Evolutionary conservation across 2,888 invertebrate genomes (phyloP), one percentile per base, ranked within the genome.

Genomic region (Drosophila kambysellisi): DNA sequence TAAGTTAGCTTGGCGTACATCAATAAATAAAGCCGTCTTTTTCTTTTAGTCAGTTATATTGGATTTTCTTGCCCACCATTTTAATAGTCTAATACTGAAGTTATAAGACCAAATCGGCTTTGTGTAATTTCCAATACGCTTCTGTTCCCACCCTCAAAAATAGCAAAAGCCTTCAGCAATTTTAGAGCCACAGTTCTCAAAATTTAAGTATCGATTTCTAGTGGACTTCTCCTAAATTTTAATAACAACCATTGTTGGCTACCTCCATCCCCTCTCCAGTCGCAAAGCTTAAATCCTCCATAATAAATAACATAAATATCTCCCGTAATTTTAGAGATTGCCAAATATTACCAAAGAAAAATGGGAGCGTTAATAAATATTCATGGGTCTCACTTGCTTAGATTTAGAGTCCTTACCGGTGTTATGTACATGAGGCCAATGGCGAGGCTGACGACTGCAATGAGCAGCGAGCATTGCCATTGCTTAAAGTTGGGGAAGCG

Each of bases 391-490:
- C 4, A 4, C 17, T 12, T 32, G 9, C 17, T 17, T 25, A 3
- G 3, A 9, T 7, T 17, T 2, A 20, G 2, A 32, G 17, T 29
- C 0, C 94, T 93, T 93, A 96, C 96, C 82, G 96, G 96, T 9
- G 96, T 96, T 1, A 95, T 92, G 82, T 96, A 96, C n/a, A 95
- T 92, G 0, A 95, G 91, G 3, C 96, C 95, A 53, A 95, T 89
- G 4, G 93, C 51, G 80, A 95, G 95, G 30, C 95, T 95, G 4
- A 93, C 51, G 0, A 93, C 52, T 4, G 94, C 94, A 15, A 95
- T 92, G 1, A 80, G 83, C 0, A 94, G 82, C 0, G 95, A 94
- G 41, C 95, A 94, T 57, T 94, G 93, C 95, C 95, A 95, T 50
- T 93, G 91, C 53, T 92, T 92, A 4, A 93, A 79, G 29, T 91